phyloP scores from a whole-genome alignment of 2,113 vertebrate species.

The Telmatochromis brachygnathus region DNA sequence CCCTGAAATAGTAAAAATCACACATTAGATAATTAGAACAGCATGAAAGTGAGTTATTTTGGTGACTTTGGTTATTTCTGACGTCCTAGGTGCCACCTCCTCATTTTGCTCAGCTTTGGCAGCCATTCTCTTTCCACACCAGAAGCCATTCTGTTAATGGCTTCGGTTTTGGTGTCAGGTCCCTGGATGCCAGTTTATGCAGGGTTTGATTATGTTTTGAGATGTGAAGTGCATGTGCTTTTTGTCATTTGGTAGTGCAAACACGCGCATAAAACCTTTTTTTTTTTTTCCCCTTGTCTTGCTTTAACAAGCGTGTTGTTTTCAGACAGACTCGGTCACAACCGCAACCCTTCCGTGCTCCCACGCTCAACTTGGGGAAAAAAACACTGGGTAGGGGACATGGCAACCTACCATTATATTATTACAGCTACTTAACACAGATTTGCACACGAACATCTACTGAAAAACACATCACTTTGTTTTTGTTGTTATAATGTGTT shows the following conservation, averaged over 20 bases:
- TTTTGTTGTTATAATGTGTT: neutral
- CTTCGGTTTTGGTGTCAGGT: neutral
- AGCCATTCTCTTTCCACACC: slow-evolving; percentile 1
- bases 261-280: slow-evolving; percentile 20
- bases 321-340: slow-evolving; percentile 63
- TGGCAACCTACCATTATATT: slow-evolving; percentile 31
- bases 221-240: neutral
- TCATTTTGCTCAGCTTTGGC: slow-evolving; percentile 12
- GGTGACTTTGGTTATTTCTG: slow-evolving; percentile 45
- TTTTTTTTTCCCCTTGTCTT: slow-evolving; percentile 9
- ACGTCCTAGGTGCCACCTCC: slow-evolving; percentile 18
- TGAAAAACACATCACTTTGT: slow-evolving; percentile 11
- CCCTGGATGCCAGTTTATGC: neutral
- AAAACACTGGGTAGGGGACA: slow-evolving; percentile 45
- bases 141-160: neutral
- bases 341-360: slow-evolving; percentile 50
- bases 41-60: slow-evolving; percentile 42
- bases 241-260: slow-evolving; percentile 13
- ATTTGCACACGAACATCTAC: neutral
- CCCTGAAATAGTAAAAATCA: slow-evolving; percentile 38
- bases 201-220: neutral
- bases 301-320: slow-evolving; percentile 67
- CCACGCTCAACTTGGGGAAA: slow-evolving; percentile 39
- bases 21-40: slow-evolving; percentile 23
- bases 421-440: slow-evolving; percentile 37